phyloP scores from a whole-genome alignment of 2,113 vertebrate species.

The Empidonax traillii region DNA sequence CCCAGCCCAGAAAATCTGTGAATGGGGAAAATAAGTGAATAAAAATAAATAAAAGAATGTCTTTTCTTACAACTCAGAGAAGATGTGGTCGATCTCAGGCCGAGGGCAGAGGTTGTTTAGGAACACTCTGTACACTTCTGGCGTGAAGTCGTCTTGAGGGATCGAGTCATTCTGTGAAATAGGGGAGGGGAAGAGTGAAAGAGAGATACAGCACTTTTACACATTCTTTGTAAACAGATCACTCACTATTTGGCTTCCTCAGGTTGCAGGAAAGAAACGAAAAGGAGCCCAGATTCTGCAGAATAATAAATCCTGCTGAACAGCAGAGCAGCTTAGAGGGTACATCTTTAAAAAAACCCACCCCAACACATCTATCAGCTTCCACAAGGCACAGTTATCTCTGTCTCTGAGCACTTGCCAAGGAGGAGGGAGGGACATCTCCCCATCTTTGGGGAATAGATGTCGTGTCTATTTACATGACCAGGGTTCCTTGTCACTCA shows the following conservation, averaged over 20 bases:
- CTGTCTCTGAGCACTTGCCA: background rate
- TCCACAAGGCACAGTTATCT: background rate
- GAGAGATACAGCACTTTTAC: background rate
- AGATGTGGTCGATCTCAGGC: slow-evolving; percentile 95
- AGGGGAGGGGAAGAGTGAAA: background rate
- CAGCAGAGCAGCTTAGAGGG: background rate
- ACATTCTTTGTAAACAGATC: background rate
- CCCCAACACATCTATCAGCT: background rate
- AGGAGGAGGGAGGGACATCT: background rate
- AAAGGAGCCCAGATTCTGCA: background rate
- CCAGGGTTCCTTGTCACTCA: too few relatives aligned
- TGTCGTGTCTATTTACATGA: too few relatives aligned
- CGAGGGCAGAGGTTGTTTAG: slow-evolving; percentile 92
- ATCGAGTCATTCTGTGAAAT: slow-evolving; percentile 88
- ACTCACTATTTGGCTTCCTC: background rate
- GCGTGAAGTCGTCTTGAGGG: slow-evolving; percentile 92
- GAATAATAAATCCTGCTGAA: background rate
- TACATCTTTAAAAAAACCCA: accelerated
- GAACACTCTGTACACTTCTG: slow-evolving; percentile 89
- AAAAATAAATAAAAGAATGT: background rate
- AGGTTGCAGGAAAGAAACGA: background rate
- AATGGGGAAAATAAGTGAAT: background rate
- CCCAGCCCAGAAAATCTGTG: background rate
- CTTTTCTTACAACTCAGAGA: slow-evolving; percentile 90
- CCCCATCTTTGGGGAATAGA: too few relatives aligned